These are phyloP conservation scores for Drosophila prostipennis DNA, from an alignment of 2,888 invertebrate species.

Conservation along the genomic window DNA sequence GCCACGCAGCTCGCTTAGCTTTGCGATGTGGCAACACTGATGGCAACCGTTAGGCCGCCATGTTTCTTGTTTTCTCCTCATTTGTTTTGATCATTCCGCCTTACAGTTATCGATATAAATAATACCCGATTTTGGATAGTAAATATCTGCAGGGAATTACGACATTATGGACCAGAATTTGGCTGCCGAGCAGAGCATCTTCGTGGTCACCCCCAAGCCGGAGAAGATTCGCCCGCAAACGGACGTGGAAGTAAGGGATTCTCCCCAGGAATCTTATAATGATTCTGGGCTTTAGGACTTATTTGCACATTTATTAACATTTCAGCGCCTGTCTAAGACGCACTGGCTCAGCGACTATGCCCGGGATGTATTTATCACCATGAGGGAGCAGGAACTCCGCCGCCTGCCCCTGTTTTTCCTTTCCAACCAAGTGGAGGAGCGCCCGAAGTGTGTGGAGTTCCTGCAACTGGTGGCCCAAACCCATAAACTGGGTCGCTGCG, in stretches of 20 bases:
- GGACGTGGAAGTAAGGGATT: not conserved
- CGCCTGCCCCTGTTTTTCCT: slow-evolving; percentile 69
- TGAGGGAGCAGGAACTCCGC: slow-evolving; percentile 78
- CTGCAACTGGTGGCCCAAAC: slow-evolving; percentile 65
- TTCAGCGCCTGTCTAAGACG: slow-evolving; percentile 57
- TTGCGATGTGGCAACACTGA: not conserved
- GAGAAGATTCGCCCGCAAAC: not conserved
- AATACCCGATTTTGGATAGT: not conserved
- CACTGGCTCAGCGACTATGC: slow-evolving; percentile 81
- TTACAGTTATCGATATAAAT: not conserved
- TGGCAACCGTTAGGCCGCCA: slow-evolving; percentile 5
- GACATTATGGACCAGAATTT: not conserved
- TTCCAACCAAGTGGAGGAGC: slow-evolving; percentile 71
- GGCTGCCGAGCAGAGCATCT: slow-evolving; percentile 28
- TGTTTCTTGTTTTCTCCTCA: not conserved
- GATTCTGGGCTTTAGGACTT: too few relatives aligned
- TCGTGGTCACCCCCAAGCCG: slow-evolving; percentile 17
- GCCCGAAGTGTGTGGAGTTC: slow-evolving; percentile 69
- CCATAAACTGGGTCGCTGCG: slow-evolving; percentile 69
- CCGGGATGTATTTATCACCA: slow-evolving; percentile 76
- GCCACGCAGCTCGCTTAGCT: not conserved
- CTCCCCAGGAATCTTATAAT: too few relatives aligned
- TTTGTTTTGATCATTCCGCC: not conserved
- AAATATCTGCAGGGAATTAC: not conserved
- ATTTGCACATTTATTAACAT: not conserved